Percentiles rank a stretch among this genome's conserved stretches.
phyloP scores from a whole-genome alignment of 2,888 invertebrate genomes.

The Tineola bisselliella region DNA sequence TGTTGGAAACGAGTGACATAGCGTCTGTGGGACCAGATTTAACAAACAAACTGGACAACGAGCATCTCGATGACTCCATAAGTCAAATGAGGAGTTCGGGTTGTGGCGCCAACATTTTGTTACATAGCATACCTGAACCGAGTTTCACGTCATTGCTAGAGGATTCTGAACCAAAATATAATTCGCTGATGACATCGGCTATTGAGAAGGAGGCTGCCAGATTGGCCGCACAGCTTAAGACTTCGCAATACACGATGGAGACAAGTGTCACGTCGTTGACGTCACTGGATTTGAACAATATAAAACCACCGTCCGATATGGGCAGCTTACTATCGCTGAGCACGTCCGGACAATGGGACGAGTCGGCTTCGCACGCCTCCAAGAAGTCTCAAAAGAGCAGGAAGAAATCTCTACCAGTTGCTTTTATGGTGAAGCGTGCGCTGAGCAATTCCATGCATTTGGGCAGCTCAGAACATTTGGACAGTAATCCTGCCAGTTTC shows the following conservation, averaged over 20 bases:
- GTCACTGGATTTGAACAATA: constrained; percentile 76
- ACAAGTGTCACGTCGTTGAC: constrained; percentile 69
- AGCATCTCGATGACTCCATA: constrained; percentile 17
- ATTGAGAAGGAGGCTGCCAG: constrained; percentile 82
- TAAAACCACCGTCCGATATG: constrained; percentile 81
- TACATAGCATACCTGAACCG: constrained; percentile 40
- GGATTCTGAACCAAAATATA: constrained; percentile 60
- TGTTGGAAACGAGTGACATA: constrained; percentile 48
- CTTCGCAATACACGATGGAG: constrained; percentile 51
- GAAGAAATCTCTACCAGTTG: constrained; percentile 77
- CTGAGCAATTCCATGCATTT: constrained; percentile 66
- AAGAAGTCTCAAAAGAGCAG: constrained; percentile 54
- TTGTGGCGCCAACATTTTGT: constrained; percentile 24
- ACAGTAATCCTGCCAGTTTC: constrained; percentile 70
- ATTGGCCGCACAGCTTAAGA: constrained; percentile 58
- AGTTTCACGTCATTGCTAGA: constrained; percentile 50
- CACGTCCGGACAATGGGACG: constrained; percentile 63
- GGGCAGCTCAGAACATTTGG: constrained; percentile 72
- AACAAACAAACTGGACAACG: constrained; percentile 38
- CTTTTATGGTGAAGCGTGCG: constrained; percentile 77
- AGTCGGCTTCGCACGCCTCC: constrained; percentile 31
- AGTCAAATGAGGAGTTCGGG: constrained; percentile 22
- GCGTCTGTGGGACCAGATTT: constrained; percentile 44
- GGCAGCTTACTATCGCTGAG: constrained; percentile 72
- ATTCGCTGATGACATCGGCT: constrained; percentile 74